A percentile compares a stretch with the other conserved stretches of the same genome.
Conservation (phyloP, 2,113 vertebrate genomes). For the Morone saxatilis region DNA sequence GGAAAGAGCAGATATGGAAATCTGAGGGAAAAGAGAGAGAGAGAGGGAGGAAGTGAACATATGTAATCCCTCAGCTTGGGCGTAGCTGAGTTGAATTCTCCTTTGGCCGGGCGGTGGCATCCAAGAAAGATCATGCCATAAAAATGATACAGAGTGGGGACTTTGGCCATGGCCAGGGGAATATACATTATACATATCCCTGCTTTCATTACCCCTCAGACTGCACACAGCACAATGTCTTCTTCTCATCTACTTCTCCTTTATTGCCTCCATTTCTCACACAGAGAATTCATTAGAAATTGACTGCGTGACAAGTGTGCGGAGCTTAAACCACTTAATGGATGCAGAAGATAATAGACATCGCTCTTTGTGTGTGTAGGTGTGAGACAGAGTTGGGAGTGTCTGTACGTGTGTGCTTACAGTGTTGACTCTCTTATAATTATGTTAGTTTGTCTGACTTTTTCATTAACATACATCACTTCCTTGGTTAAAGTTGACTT, state of each 20-base stretch:
- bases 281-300: slow-evolving; percentile 72
- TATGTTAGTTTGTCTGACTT: slow-evolving; percentile 7
- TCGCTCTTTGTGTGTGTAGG: slow-evolving; percentile 30
- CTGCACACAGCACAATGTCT: slow-evolving; percentile 45
- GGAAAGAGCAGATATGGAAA: slow-evolving; percentile 26
- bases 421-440: slow-evolving; percentile 37
- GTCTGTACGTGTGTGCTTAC: slow-evolving; percentile 11
- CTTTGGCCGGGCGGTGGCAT: slow-evolving; percentile 34
- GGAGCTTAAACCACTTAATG: slow-evolving; percentile 71
- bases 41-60: slow-evolving; percentile 37
- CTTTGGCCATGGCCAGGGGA: slow-evolving; percentile 59
- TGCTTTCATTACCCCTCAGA: slow-evolving; percentile 60
- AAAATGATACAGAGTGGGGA: slow-evolving; percentile 76
- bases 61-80: slow-evolving; percentile 25
- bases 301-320: slow-evolving; percentile 68
- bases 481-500: slow-evolving; percentile 42
- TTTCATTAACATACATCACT: slow-evolving; percentile 47
- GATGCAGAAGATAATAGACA: slow-evolving; percentile 63
- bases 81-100: slow-evolving; percentile 14
- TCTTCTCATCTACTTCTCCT: slow-evolving; percentile 67
- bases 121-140: slow-evolving; percentile 73
- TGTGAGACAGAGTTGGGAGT: slow-evolving; percentile 11
- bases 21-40: slow-evolving; percentile 19
- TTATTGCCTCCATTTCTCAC: slow-evolving; percentile 78
- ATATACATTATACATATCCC: slow-evolving; percentile 62